Base-by-base conservation (phyloP, 1,140 invertebrate genomes). In the Antheraea pernyi region DNA sequence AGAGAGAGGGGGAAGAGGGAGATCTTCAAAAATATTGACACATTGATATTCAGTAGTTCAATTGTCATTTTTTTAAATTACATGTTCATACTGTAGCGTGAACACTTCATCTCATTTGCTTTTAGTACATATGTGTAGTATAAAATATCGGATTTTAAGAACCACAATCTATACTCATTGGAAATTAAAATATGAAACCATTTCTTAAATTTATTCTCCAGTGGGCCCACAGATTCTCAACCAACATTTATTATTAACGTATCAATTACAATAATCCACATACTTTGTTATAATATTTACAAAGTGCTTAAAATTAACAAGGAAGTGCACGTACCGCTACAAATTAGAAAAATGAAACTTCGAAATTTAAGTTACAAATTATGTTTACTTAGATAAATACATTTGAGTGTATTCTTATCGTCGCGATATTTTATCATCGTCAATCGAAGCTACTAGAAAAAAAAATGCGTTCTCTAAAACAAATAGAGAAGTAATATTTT, bases 361-460 rank as follows among this genome's bases (percentile, higher is more conserved):
- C 39, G 39, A 42, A 42, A 9, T 42, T 42, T 9, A 42, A 42
- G 39, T 42, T 42, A 42, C 8, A 42, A 30, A 2, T 30, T 2
- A 42, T 42, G 11, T 53, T n/a, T 53, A 53, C 11, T 16, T 53
- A 53, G 16, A n/a, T 16, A 53, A 53, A 53, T 53, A 53, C 46
- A 53, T 53, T 53, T 53, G 46, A 53, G 46, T 53, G 16, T 53
- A 53, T 53, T 30, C 22, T 53, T 13, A 53, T 53, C 5, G 9
- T 53, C 9, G 46, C 13, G 46, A 10, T 53, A 53, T 53, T 53
- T 53, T 53, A 53, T 69, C 67, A 71, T 68, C 46, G 69, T 73
- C 68, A 53, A 73, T 73, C 72, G 64, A 73, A 69, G 59, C 53
- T 64, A 66, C 30, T 66, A 48, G 58, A 65, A 53, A 16, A n/a